phyloP scores from a whole-genome alignment of 2,113 vertebrate genomes.

The Phoenicopterus ruber region DNA sequence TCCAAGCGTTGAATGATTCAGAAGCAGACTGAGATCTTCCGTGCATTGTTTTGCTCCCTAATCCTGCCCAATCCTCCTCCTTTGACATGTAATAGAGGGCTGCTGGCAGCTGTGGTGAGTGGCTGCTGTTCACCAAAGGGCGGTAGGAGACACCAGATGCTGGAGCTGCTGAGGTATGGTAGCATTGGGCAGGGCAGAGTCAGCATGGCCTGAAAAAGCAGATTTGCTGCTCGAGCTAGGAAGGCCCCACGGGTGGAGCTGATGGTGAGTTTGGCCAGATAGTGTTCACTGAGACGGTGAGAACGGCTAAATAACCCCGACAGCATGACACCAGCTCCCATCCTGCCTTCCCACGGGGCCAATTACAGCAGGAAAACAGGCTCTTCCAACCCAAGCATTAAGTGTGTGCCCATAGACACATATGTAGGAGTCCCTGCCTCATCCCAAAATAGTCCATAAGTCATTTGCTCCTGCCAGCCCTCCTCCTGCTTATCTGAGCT shows the following conservation, averaged over 20 bases:
- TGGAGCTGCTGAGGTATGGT: background rate
- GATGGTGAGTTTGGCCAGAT: background rate
- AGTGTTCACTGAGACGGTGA: background rate
- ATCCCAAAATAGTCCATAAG: background rate
- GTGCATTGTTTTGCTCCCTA: constrained; percentile 3
- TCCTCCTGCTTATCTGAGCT: background rate
- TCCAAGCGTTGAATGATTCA: constrained; percentile 15
- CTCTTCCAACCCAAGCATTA: background rate
- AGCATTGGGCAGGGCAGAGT: background rate
- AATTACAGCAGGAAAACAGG: constrained; percentile 3
- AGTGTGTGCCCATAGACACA: background rate
- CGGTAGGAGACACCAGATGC: background rate
- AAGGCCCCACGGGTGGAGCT: background rate
- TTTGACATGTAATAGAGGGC: constrained; percentile 3
- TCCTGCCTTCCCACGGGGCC: background rate
- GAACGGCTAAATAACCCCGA: background rate
- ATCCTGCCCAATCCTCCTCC: background rate
- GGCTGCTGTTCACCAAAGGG: background rate
- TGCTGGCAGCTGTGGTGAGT: background rate
- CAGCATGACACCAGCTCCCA: background rate
- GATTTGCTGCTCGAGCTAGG: background rate
- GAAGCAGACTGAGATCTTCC: background rate
- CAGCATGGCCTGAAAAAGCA: background rate
- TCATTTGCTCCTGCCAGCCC: background rate
- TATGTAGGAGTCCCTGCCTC: background rate